Evolutionary conservation across 2,888 invertebrate species (phyloP).

Genomic region (Ommatoiulus sabulosus): DNA sequence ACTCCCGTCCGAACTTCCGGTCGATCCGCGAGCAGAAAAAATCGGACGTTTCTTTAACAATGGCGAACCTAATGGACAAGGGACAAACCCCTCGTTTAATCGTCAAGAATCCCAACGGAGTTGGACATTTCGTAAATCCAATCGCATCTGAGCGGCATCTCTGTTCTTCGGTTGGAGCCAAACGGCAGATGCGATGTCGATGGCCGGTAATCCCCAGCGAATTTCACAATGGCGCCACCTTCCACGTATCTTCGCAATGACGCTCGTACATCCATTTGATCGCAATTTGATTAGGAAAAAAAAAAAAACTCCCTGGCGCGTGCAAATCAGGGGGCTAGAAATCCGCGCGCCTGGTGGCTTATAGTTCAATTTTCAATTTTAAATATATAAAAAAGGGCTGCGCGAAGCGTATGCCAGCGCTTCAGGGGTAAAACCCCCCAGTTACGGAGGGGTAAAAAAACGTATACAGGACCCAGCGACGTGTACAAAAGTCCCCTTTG

Average conservation of each 20-base stretch:
- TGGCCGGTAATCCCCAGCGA: not conserved
- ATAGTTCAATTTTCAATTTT: not conserved
- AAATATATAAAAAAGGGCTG: constrained; percentile 6
- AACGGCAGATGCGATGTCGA: not conserved
- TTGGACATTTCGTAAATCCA: not conserved
- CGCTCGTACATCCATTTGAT: not conserved
- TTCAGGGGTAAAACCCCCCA: not conserved
- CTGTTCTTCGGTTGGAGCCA: not conserved
- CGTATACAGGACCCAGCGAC: not conserved
- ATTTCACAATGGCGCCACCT: constrained; percentile 30
- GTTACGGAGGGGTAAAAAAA: not conserved
- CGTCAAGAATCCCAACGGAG: not conserved
- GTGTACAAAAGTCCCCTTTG: not conserved
- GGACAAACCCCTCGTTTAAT: not conserved
- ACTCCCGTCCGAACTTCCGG: too few relatives aligned
- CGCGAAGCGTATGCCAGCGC: not conserved
- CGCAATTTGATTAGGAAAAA: not conserved
- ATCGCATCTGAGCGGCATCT: too few relatives aligned
- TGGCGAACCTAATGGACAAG: not conserved
- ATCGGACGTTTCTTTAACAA: not conserved
- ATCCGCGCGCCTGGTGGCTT: not conserved
- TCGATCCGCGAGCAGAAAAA: too few relatives aligned
- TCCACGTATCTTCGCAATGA: not conserved
- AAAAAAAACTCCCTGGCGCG: not conserved
- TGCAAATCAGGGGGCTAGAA: constrained; percentile 11